A percentile compares a stretch with the other conserved stretches of the same genome.
Conservation (phyloP, 2,888 invertebrate genomes). For the Dinocampus coccinellae region DNA sequence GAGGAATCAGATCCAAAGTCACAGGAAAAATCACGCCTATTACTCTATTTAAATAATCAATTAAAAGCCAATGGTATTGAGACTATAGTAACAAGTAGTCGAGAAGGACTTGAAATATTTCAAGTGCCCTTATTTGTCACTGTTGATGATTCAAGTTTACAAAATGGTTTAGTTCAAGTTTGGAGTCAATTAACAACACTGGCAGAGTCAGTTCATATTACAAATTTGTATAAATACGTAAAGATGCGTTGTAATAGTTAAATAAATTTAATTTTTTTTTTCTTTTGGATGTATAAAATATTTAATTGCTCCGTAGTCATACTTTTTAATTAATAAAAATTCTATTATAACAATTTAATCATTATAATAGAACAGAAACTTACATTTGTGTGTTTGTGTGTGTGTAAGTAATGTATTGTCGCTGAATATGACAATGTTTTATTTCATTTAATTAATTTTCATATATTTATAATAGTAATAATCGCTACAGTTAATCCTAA, state of each 20-base stretch:
- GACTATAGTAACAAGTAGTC: conserved; percentile 55
- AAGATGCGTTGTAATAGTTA: conserved; percentile 46
- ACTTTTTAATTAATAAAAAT: conserved; percentile 40
- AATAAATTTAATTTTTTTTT: conserved; percentile 19
- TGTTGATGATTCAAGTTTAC: conserved; percentile 77
- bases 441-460: conserved; percentile 14
- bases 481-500: neutral
- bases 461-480: conserved; percentile 2
- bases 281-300: neutral
- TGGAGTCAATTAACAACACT: conserved; percentile 71
- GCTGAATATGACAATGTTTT: conserved; percentile 4
- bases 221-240: conserved; percentile 55
- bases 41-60: conserved; percentile 72
- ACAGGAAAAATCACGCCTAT: conserved; percentile 64
- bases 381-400: neutral
- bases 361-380: conserved; percentile 25
- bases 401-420: neutral
- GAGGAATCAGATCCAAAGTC: conserved; percentile 60
- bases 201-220: conserved; percentile 61
- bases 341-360: conserved; percentile 25
- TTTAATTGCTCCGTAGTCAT: conserved; percentile 46
- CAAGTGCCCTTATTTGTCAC: conserved; percentile 79
- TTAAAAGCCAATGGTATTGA: conserved; percentile 67
- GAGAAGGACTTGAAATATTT: conserved; percentile 61
- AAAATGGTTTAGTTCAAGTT: conserved; percentile 78